A percentile compares a stretch with the other conserved stretches of the same genome.
Evolutionary conservation across 2,113 vertebrate genomes (phyloP).

Genomic region (Excalfactoria chinensis): DNA sequence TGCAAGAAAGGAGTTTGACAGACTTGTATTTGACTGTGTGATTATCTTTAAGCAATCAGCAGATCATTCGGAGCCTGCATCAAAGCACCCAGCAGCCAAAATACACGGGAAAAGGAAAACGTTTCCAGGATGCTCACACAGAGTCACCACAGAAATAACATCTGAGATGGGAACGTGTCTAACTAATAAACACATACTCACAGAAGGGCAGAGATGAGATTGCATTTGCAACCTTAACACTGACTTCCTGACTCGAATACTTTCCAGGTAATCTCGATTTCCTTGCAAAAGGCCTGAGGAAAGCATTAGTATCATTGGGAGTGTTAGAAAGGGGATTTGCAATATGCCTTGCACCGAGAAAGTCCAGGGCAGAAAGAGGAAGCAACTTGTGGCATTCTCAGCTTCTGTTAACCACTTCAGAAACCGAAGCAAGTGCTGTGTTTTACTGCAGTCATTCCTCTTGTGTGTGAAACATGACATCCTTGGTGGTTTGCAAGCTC

Average conservation of each 20-base stretch:
- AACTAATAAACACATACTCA: not conserved
- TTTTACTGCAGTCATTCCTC: not conserved
- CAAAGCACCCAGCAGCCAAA: conserved; percentile 5
- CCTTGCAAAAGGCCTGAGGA: not conserved
- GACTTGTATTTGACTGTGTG: conserved; percentile 30
- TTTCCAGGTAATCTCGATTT: not conserved
- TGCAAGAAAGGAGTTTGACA: not conserved
- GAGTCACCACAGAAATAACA: not conserved
- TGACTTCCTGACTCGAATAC: not conserved
- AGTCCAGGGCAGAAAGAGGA: not conserved
- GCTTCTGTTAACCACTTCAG: not conserved
- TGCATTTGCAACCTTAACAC: not conserved
- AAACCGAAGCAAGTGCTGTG: not conserved
- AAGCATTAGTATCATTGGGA: not conserved
- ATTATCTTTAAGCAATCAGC: conserved; percentile 35
- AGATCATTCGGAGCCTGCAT: not conserved
- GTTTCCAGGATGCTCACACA: not conserved
- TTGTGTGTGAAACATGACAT: not conserved
- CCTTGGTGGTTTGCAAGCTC: not conserved
- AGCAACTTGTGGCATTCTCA: not conserved
- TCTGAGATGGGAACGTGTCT: not conserved
- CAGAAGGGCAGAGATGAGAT: not conserved
- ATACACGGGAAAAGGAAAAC: not conserved
- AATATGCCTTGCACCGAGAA: not conserved
- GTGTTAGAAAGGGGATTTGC: not conserved